Conservation (phyloP, 37 sponge, comb jelly and placozoan genomes). For the Ephydatia muelleri region DNA sequence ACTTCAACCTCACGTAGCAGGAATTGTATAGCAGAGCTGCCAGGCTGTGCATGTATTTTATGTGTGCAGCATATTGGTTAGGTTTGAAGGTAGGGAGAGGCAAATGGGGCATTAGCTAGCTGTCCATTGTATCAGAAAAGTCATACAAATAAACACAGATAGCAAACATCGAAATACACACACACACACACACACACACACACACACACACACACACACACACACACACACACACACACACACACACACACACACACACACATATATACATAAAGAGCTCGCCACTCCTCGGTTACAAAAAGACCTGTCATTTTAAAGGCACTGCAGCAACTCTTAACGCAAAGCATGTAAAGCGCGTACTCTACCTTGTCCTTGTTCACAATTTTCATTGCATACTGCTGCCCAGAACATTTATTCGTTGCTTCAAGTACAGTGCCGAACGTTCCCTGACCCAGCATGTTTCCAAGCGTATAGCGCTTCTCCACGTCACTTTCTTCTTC, state of each 20-base stretch:
- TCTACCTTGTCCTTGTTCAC: slow-evolving; percentile 91
- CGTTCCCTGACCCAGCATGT: slow-evolving; percentile 81
- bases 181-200: background rate
- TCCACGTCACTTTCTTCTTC: slow-evolving; percentile 76
- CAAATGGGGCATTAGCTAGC: no score
- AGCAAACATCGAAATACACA: background rate
- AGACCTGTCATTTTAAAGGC: background rate
- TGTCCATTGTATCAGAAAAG: no score
- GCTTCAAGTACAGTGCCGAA: slow-evolving; percentile 88
- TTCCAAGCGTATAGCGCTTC: slow-evolving; percentile 54
- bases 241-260: slow-evolving; percentile 2
- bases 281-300: background rate
- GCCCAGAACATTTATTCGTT: slow-evolving; percentile 39
- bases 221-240: slow-evolving; percentile 14
- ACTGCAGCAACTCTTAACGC: no score
- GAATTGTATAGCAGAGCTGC: slow-evolving; percentile 73
- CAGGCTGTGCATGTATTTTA: slow-evolving; percentile 50
- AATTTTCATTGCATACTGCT: slow-evolving; percentile 84
- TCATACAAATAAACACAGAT: no score
- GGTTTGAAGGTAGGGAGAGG: background rate
- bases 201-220: slow-evolving; percentile 3
- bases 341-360: no score
- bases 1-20: slow-evolving; percentile 89
- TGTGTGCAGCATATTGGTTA: background rate
- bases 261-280: background rate